Conservation (phyloP, 2,888 invertebrate species). For the Chironomus riparius region DNA sequence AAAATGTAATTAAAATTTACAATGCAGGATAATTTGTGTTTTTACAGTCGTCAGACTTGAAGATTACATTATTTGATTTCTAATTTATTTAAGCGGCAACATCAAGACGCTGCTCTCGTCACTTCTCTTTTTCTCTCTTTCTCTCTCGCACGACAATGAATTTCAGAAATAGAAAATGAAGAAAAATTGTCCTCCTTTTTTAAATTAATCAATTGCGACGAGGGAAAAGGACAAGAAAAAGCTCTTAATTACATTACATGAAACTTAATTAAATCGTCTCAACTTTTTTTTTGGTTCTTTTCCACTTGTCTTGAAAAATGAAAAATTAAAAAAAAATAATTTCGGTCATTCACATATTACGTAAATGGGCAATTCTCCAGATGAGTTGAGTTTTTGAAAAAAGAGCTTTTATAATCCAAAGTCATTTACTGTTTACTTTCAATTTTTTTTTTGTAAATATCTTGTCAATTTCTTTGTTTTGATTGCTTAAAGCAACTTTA, state of each 20-base stretch:
- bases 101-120: not conserved
- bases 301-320: not conserved
- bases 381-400: no score
- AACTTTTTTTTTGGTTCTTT: not conserved
- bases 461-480: no score
- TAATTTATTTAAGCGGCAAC: not conserved
- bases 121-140: not conserved
- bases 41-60: not conserved
- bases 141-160: not conserved
- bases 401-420: no score
- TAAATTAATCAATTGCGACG: not conserved
- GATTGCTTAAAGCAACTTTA: no score
- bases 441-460: no score
- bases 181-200: not conserved
- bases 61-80: constrained; percentile 7
- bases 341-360: no score
- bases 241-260: constrained; percentile 16
- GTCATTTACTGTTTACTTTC: no score
- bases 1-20: constrained; percentile 23
- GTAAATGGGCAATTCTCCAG: no score
- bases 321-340: no score
- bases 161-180: not conserved
- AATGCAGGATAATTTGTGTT: constrained; percentile 3
- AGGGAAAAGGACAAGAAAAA: not conserved
- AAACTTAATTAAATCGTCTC: constrained; percentile 20